Evolutionary conservation across 2,113 vertebrate genomes (phyloP).

Genomic region (Siphamia tubifer): DNA sequence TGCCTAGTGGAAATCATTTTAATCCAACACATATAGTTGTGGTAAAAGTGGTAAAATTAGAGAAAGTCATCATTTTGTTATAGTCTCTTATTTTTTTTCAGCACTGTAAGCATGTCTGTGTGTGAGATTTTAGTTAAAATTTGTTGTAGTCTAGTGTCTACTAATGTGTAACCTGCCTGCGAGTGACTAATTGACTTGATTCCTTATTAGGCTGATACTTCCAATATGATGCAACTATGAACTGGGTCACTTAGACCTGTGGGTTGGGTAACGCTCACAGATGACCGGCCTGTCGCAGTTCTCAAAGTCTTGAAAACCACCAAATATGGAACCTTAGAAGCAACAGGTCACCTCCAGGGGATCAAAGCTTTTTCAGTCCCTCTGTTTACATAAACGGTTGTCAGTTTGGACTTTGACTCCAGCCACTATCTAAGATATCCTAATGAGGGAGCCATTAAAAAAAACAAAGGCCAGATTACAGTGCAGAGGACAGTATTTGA

Average conservation of each 20-base stretch:
- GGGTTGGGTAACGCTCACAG: slow-evolving; percentile 21
- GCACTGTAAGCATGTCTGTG: too few relatives aligned
- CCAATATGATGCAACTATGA: slow-evolving; percentile 39
- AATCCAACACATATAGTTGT: too few relatives aligned
- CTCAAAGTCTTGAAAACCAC: slow-evolving; percentile 61
- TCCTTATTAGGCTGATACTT: slow-evolving; percentile 58
- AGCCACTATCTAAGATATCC: slow-evolving; percentile 61
- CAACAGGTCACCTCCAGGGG: slow-evolving; percentile 8
- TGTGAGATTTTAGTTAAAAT: background rate
- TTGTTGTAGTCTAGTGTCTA: background rate
- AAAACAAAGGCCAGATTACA: slow-evolving; percentile 43
- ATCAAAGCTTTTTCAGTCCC: slow-evolving; percentile 18
- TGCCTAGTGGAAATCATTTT: too few relatives aligned
- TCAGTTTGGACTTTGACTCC: slow-evolving; percentile 75
- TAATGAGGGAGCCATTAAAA: slow-evolving; percentile 48
- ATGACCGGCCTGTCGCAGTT: background rate
- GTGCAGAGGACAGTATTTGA: background rate
- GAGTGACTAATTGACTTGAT: slow-evolving; percentile 50
- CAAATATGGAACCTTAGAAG: slow-evolving; percentile 75
- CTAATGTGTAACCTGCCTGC: slow-evolving; percentile 34
- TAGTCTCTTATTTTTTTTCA: too few relatives aligned
- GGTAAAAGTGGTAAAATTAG: too few relatives aligned
- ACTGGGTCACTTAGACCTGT: slow-evolving; percentile 11
- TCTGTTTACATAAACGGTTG: slow-evolving; percentile 66
- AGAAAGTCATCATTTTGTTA: too few relatives aligned